Base-by-base conservation (phyloP, 2,113 vertebrate species). In the Hepsetus odoe region DNA sequence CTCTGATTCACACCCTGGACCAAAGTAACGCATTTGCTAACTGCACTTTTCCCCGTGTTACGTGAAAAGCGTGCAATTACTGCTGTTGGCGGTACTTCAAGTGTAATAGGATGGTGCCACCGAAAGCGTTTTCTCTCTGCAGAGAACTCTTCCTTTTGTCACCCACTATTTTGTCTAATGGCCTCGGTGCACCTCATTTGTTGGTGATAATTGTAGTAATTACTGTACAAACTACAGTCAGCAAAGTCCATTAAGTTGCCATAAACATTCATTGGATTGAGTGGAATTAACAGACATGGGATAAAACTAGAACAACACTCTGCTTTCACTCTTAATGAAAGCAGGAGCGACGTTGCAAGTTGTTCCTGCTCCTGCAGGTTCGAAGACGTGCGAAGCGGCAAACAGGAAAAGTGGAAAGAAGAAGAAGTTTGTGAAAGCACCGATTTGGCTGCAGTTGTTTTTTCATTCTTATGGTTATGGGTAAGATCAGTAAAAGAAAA, bases 141-240 rank as follows among this genome's bases (percentile, higher is more conserved):
- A 58, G 40, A 26, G 49, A 44, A 76, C 9, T 74, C 61, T 58
- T 80, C 85, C 59, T 80, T 85, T 80, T 69, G 65, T 80, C 74
- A 53, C 77, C 77, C 32, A 46, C 85, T 84, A 80, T 88, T 90
- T 88, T 84, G 85, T 88, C 83, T 92, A 93, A 92, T 91, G 87
- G 90, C 90, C 87, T 90, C 86, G 77, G 81, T 87, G 85, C 86
- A 89, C 86, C 89, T 92, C 87, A 87, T 92, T 92, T 92, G 89
- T 90, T 85, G 86, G 74, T 82, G 79, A 86, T 93, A 93, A 94
- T 93, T 93, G 88, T 90, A 80, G 90, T 91, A 91, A 93, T 92
- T 92, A 93, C 91, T 90, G 86, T 85, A 76, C 87, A 91, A 91
- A 87, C 88, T 91, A 85, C 87, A 85, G 87, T 86, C 35, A 26